phyloP scores from a whole-genome alignment of 2,113 vertebrate genomes.

The Argyrosomus japonicus region DNA sequence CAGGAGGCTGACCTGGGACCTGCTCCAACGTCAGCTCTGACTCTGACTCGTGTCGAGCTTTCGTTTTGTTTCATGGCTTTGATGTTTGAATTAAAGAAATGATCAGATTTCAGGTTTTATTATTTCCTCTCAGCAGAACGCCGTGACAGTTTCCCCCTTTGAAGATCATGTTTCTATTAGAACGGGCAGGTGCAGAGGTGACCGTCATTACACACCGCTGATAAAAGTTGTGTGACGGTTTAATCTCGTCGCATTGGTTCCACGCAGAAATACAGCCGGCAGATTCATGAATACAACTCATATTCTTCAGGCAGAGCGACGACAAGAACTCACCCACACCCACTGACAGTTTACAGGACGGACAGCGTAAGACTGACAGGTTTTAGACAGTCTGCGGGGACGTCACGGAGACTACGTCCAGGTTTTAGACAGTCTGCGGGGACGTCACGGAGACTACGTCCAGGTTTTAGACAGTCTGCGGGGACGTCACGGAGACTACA shows the following conservation, averaged over 20 bases:
- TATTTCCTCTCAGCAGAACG: neutral
- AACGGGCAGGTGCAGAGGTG: conserved; percentile 38
- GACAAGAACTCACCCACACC: too few species aligned
- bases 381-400: too few species aligned
- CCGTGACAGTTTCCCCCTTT: conserved; percentile 25
- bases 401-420: too few species aligned
- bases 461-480: too few species aligned
- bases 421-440: too few species aligned
- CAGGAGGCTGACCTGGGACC: conserved; percentile 31
- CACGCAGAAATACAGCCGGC: conserved; percentile 3
- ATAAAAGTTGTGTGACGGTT: conserved; percentile 21
- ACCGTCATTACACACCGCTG: conserved; percentile 35
- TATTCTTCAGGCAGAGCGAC: neutral
- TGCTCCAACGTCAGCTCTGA: neutral
- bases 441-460: too few species aligned
- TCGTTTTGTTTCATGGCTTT: conserved; percentile 35
- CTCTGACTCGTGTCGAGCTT: neutral
- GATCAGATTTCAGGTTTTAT: too few species aligned
- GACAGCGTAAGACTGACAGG: too few species aligned
- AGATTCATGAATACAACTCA: conserved; percentile 21
- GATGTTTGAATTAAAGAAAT: conserved; percentile 29
- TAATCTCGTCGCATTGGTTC: conserved; percentile 57
- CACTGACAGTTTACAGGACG: too few species aligned
- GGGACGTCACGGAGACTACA: too few species aligned
- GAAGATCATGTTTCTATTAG: conserved; percentile 50